These are phyloP conservation scores for Lasioglossum marginatum DNA, from an alignment of 2,888 invertebrate species.

Conservation along the genomic window DNA sequence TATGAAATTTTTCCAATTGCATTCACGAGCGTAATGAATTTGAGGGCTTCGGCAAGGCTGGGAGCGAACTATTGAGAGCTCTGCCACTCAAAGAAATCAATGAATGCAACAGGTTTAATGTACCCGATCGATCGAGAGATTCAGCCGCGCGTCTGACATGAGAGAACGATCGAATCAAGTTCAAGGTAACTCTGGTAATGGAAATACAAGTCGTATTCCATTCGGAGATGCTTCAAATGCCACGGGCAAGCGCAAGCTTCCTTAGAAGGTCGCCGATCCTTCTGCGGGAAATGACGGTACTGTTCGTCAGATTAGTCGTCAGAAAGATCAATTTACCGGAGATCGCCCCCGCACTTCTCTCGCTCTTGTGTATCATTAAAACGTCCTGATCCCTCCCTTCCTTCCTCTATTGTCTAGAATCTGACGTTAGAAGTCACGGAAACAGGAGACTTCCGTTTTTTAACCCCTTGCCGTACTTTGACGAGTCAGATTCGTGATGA, in stretches of 20 bases:
- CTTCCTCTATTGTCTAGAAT: constrained; percentile 32
- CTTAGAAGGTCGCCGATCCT: constrained; percentile 73
- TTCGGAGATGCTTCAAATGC: constrained; percentile 71
- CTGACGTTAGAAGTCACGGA: background rate
- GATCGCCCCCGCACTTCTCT: constrained; percentile 56
- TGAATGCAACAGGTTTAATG: constrained; percentile 10
- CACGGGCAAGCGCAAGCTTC: constrained; percentile 74
- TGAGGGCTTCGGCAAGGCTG: background rate
- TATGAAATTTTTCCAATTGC: background rate
- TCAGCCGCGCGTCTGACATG: constrained; percentile 27
- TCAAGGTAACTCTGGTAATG: constrained; percentile 77
- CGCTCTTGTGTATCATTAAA: constrained; percentile 50
- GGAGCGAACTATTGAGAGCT: background rate
- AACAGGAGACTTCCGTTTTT: constrained; percentile 15
- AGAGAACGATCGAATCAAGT: constrained; percentile 73
- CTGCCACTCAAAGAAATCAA: background rate
- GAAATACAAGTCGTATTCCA: constrained; percentile 70
- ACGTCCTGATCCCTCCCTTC: constrained; percentile 30
- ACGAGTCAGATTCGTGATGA: too few relatives aligned
- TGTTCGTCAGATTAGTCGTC: constrained; percentile 53
- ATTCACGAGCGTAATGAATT: background rate
- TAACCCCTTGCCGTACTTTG: too few relatives aligned
- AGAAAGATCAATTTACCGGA: constrained; percentile 61
- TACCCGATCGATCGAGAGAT: constrained; percentile 35
- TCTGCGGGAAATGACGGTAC: constrained; percentile 60